Percentiles rank a stretch among this genome's conserved stretches.
These are phyloP conservation scores for Brenthis daphne DNA, from an alignment of 2,888 invertebrate species.

Conservation along the genomic window DNA sequence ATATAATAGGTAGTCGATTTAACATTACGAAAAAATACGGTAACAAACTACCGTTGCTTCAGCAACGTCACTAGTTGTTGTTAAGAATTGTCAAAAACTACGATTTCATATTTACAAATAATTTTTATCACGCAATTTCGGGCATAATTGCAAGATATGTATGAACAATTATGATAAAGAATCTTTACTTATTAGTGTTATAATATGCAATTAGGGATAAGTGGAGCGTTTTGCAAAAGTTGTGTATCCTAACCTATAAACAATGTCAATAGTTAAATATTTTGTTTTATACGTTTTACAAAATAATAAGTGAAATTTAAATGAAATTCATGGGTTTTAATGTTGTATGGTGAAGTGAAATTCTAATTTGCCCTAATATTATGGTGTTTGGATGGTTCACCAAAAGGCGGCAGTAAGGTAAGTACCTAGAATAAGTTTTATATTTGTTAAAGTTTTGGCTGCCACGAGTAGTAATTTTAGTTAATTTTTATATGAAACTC, in stretches of 20 bases:
- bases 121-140: conserved; percentile 4
- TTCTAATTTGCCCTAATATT: conserved; percentile 16
- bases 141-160: not conserved
- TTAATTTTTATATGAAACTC: not conserved
- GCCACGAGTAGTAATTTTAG: not conserved
- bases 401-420: conserved; percentile 37
- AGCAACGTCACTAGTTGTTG: conserved; percentile 45
- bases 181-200: not conserved
- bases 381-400: conserved; percentile 14
- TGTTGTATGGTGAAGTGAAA: conserved; percentile 21
- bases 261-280: conserved; percentile 32
- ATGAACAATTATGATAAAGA: not conserved
- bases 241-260: conserved; percentile 39
- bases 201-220: conserved; percentile 5
- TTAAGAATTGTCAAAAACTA: conserved; percentile 45
- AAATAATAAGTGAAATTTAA: conserved; percentile 16
- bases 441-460: conserved; percentile 10
- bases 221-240: conserved; percentile 6
- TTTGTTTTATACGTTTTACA: conserved; percentile 24
- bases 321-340: conserved; percentile 9
- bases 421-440: conserved; percentile 40
- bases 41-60: conserved; percentile 19
- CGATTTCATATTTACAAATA: conserved; percentile 40
- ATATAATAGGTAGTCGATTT: conserved; percentile 6
- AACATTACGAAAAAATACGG: conserved; percentile 14